Evolutionary conservation across 2,888 invertebrate species (phyloP), one percentile per base, ranked within the genome.

Genomic region (Leptinotarsa tumamoca): DNA sequence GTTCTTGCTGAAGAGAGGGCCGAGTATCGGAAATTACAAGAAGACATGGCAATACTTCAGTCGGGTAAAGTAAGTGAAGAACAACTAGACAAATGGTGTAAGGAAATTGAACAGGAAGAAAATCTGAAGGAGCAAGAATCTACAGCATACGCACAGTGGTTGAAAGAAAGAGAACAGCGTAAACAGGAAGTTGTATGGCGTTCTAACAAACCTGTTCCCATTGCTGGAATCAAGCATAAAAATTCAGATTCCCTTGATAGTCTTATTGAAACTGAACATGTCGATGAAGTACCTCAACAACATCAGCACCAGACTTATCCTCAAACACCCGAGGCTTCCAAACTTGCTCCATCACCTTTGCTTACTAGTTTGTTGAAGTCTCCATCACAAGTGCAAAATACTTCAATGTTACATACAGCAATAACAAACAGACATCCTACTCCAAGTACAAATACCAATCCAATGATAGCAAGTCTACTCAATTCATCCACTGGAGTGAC

Each of bases 281-380:
- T 85, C 56, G 87, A 87, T 14, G 81, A 82, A 54, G 63, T 77
- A 52, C 76, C 74, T n/a, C 82, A 82, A 56, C 80, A 74, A 56
- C 78, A 43, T 43, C 43, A 74, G 67, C 78, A 80, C 50, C 80
- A 77, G 21, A 67, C 75, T 23, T 80, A 72, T 49, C 75, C 71
- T 21, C 82, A 79, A 68, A 69, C 66, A 14, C 77, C 77, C 58
- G 79, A 77, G 51, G 61, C 77, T 4, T 43, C 89, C 4, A 90
- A 90, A 75, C 89, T 91, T 3, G 92, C 91, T 0, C 90, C 93
- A 0, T 93, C 94, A 0, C 96, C 96, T 0, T 88, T 97, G 63
- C 89, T 97, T 67, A 96, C 96, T 13, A 96, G 96, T 67, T 89
- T 97, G 54, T 89, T 97, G 5, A 95, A 96, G 87, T 94, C 93